phyloP scores from a whole-genome alignment of 2,888 invertebrate genomes.

The Schizotus pectinicornis region DNA sequence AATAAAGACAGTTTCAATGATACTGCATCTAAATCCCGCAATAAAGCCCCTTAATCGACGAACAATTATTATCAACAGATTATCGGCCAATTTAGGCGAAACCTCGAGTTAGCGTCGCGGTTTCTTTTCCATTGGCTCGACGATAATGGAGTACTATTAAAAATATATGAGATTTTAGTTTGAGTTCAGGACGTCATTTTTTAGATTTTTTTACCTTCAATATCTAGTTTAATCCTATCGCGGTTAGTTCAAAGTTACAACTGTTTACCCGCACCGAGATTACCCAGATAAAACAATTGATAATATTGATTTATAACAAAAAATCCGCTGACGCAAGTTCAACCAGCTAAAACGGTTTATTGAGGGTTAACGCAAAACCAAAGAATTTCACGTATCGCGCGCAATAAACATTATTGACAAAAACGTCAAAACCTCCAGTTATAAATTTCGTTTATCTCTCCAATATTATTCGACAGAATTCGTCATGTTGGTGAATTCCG shows the following conservation, averaged over 20 bases:
- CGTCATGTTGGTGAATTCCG: constrained; percentile 2
- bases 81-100: too few relatives aligned
- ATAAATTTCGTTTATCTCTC: constrained; percentile 20
- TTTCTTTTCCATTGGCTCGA: too few relatives aligned
- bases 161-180: constrained; percentile 10
- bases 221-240: constrained; percentile 1
- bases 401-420: constrained; percentile 16
- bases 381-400: constrained; percentile 12
- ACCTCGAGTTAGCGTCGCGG: too few relatives aligned
- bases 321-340: constrained; percentile 24
- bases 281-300: constrained; percentile 33
- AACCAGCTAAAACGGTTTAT: constrained; percentile 16
- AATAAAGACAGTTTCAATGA: too few relatives aligned
- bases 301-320: constrained; percentile 35
- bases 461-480: constrained; percentile 7
- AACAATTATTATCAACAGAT: too few relatives aligned
- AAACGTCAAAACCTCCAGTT: constrained; percentile 14
- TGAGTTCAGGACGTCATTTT: too few relatives aligned
- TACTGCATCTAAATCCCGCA: too few relatives aligned
- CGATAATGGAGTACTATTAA: too few relatives aligned
- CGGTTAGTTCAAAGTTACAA: constrained; percentile 14
- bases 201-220: constrained; percentile 10
- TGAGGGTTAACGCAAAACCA: constrained; percentile 17
- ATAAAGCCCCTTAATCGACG: too few relatives aligned
- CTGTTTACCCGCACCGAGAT: constrained; percentile 26